These are phyloP conservation scores for Craterocephalus amniculus DNA, from an alignment of 2,797 vertebrate species.

Conservation along the genomic window DNA sequence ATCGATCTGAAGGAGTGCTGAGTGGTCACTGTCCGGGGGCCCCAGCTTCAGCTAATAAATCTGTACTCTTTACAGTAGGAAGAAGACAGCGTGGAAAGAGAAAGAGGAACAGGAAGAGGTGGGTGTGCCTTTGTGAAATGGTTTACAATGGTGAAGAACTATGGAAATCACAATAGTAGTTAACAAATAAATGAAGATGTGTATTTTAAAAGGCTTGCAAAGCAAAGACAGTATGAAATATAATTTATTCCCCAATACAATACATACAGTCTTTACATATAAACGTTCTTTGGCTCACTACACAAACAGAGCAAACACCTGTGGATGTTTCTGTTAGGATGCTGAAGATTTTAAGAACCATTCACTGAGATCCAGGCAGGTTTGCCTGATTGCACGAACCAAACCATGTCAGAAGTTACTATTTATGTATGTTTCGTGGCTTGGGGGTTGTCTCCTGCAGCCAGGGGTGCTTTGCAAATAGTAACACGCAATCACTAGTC, in stretches of 20 bases:
- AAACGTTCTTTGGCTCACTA: background rate
- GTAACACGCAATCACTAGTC: background rate
- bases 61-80: slow-evolving; percentile 66
- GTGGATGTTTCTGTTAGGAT: background rate
- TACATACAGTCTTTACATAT: background rate
- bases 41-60: slow-evolving; percentile 77
- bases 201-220: slow-evolving; percentile 22
- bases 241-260: background rate
- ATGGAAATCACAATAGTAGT: slow-evolving; percentile 47
- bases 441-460: background rate
- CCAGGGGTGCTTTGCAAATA: background rate
- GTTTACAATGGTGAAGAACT: slow-evolving; percentile 48
- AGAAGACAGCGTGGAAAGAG: slow-evolving; percentile 25
- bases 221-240: slow-evolving; percentile 24
- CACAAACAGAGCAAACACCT: background rate
- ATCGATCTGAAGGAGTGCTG: slow-evolving; percentile 84
- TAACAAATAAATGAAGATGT: slow-evolving; percentile 41
- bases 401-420: background rate
- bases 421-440: background rate
- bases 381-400: background rate
- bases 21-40: slow-evolving; percentile 80
- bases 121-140: slow-evolving; percentile 17
- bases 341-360: background rate
- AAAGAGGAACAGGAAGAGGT: slow-evolving; percentile 2
- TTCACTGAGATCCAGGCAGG: background rate